phyloP scores from a whole-genome alignment of 2,113 vertebrate species.

The Mastomys natalensis region DNA sequence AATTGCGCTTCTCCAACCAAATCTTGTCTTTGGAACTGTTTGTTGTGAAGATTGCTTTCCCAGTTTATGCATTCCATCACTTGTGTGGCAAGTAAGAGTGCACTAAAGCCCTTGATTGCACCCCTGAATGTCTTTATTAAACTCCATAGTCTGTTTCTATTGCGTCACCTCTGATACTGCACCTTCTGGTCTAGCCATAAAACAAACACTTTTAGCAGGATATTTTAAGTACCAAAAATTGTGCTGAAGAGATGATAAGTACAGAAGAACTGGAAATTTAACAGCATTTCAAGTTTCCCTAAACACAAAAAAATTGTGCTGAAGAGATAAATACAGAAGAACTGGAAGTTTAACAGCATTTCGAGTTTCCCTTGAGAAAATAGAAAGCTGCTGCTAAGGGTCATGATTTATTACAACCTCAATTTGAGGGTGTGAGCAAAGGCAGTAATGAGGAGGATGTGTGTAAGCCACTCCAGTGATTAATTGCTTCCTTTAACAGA shows the following conservation, averaged over 20 bases:
- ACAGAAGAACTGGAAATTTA: not conserved
- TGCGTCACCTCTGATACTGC: not conserved
- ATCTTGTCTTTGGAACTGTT: not conserved
- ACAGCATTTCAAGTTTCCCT: not conserved
- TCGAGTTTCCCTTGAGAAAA: conserved; percentile 1
- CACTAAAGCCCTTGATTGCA: not conserved
- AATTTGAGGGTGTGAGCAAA: not conserved
- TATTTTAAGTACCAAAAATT: not conserved
- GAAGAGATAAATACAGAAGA: not conserved
- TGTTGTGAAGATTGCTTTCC: not conserved
- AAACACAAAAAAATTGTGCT: conserved; percentile 27
- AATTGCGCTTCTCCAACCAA: not conserved
- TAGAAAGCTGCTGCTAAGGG: not conserved
- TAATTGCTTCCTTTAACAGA: not conserved
- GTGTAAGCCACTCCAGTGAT: not conserved
- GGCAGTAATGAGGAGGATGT: not conserved
- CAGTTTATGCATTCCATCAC: not conserved
- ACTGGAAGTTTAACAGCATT: not conserved
- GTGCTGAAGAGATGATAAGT: not conserved
- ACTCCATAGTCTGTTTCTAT: not conserved
- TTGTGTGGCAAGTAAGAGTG: not conserved
- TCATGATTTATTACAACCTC: not conserved
- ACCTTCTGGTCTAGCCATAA: not conserved
- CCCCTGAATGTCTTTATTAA: not conserved
- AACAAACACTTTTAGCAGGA: not conserved